Evolutionary conservation across 2,888 invertebrate genomes (phyloP), one percentile per base, ranked within the genome.

Genomic region (Cremastobaeus sp.): DNA sequence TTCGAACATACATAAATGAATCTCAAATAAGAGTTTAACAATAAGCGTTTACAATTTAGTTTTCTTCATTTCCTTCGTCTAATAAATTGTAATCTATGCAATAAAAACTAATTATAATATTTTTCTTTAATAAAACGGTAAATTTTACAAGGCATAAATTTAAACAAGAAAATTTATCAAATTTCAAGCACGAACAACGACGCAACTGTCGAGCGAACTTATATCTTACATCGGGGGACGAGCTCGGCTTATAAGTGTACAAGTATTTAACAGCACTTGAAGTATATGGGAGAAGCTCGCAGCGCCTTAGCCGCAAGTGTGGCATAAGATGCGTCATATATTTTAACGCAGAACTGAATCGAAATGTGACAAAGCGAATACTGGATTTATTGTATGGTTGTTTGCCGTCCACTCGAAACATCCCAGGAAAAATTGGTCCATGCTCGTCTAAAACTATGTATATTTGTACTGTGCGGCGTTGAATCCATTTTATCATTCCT

Each of bases 321-420:
- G 30, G 60, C 54, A 32, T 60, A 69, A 69, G 54, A 54, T 52
- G 21, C 37, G 47, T 60, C 43, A 17, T 59, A 60, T 57, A 55
- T 50, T 65, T 65, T 57, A 30, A 14, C 28, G 37, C 17, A 15
- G 32, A 54, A 69, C 54, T 50, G 52, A 68, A 68, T 60, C 60
- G 43, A 35, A 48, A 70, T 62, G 70, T 32, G 55, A 62, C 48
- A 45, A 48, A 47, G 39, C 45, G 57, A 54, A 78, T 81, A 81
- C 81, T 79, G 79, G 79, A 80, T n/a, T n/a, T n/a, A n/a, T n/a
- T n/a, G n/a, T n/a, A 81, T 79, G 72, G 77, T 77, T 84, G 81
- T 84, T 84, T 83, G 82, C 78, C 79, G 78, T 82, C 79, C 82
- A 81, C 81, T 81, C 76, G 74, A 64, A 50, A 74, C 70, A 64